These are phyloP conservation scores for Avahi laniger DNA, from an alignment of 2,797 vertebrate genomes.

Conservation along the genomic window DNA sequence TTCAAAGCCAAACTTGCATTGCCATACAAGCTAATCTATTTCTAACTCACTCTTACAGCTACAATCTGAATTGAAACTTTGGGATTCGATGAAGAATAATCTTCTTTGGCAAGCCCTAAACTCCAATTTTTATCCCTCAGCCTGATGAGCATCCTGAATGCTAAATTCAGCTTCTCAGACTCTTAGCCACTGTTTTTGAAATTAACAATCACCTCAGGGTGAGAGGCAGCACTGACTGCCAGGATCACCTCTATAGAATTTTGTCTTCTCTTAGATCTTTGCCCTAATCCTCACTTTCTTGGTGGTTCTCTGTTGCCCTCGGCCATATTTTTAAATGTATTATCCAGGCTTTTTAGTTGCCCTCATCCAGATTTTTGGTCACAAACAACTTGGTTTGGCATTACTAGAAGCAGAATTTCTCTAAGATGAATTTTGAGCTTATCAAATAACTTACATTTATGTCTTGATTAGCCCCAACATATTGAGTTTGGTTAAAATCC, in stretches of 20 bases:
- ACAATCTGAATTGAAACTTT: background rate
- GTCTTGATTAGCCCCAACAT: background rate
- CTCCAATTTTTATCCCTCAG: background rate
- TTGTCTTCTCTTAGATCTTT: background rate
- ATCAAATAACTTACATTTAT: background rate
- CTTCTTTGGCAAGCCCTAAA: background rate
- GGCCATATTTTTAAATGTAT: background rate
- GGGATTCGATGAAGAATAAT: background rate
- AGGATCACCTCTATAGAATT: background rate
- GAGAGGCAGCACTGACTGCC: background rate
- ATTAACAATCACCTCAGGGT: background rate
- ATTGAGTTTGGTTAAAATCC: background rate
- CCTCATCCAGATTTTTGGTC: background rate
- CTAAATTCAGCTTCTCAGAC: background rate
- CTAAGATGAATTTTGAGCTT: background rate
- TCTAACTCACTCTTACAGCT: background rate
- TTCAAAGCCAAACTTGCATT: background rate
- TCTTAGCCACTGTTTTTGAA: background rate
- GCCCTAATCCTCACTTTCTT: background rate
- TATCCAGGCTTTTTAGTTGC: background rate
- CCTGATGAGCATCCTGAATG: background rate
- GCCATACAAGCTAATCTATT: background rate
- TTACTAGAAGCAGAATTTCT: background rate
- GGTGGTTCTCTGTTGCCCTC: background rate
- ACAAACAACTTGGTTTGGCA: background rate